Evolutionary conservation across 2,113 vertebrate genomes (phyloP), one percentile per base, ranked within the genome.

Genomic region (Ivindomyrus marchei): DNA sequence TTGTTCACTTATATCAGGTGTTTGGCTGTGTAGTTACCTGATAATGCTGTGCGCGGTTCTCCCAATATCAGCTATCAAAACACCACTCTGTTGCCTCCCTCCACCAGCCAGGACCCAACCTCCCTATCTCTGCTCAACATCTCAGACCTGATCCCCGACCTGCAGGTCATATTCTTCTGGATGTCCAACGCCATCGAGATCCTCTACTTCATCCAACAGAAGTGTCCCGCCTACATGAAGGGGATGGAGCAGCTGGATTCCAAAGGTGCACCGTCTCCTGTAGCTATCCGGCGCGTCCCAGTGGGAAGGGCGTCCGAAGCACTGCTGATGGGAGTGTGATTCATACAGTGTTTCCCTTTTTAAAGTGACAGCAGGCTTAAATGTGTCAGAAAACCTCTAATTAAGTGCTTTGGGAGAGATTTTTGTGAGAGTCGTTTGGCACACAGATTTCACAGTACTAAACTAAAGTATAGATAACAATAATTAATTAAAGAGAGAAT

Each of bases 161-260:
- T 99, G 90, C 98, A 98, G 95, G 97, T 97, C 91, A 94, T 99
- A 77, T 95, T 99, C 92, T 98, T 99, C 95, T 99, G 98, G 98
- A 99, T 99, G 98, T 96, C 98, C 84, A 99, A 99, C 11, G 95
- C 97, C 93, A 97, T 99, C 0, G 98, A 99, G 95, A 96, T 99
- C 89, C 96, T 99, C 21, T 99, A 98, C 95, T 99, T 99, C 1
- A 93, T 97, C 89, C 98, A 99, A 93, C 98, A 99, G 96, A 96
- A 96, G 90, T 97, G 97, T 0, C 98, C 98, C 0, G 93, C 96
- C 1, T 98, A 98, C 93, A 96, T 97, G 93, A 97, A 98, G 95
- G 95, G 92, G 93, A 96, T 99, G 94, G 98, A 97, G 90, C 96
- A 96, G 36, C 94, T 98, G 93, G 97, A 98, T 2, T 93, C 96